Percentiles rank a stretch among this genome's conserved stretches.
phyloP scores from a whole-genome alignment of 2,797 vertebrate genomes.

The Urophycis tenuis region DNA sequence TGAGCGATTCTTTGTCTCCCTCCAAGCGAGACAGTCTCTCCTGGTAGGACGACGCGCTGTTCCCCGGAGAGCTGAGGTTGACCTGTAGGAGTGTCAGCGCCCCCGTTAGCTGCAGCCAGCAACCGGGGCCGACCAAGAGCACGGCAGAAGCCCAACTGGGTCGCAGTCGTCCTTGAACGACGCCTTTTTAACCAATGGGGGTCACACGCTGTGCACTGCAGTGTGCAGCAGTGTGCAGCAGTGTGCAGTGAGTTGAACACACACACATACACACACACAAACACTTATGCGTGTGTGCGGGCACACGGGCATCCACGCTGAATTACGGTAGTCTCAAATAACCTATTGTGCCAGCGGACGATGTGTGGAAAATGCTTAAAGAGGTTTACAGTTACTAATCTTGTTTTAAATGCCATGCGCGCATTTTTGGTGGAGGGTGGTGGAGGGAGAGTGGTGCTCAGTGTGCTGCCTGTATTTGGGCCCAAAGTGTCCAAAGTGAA shows the following conservation, averaged over 20 bases:
- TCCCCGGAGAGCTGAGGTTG: slow-evolving; percentile 71
- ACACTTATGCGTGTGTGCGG: neutral
- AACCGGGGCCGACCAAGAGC: slow-evolving; percentile 22
- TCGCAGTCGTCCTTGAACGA: slow-evolving; percentile 12
- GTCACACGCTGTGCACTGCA: neutral
- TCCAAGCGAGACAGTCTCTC: slow-evolving; percentile 89
- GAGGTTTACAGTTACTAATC: slow-evolving; percentile 49
- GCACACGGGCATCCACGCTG: neutral
- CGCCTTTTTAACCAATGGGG: slow-evolving; percentile 21
- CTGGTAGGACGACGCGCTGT: slow-evolving; percentile 86
- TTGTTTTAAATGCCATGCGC: slow-evolving; percentile 29
- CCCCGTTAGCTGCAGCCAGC: slow-evolving; percentile 31
- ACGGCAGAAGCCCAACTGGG: slow-evolving; percentile 25
- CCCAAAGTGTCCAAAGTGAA: slow-evolving; percentile 19
- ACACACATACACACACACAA: neutral
- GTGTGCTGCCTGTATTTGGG: slow-evolving; percentile 24
- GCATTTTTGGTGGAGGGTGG: slow-evolving; percentile 27
- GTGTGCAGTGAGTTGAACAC: too few species aligned
- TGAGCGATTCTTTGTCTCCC: slow-evolving; percentile 92
- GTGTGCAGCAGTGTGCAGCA: neutral
- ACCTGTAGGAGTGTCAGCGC: slow-evolving; percentile 67
- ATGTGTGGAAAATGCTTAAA: slow-evolving; percentile 27
- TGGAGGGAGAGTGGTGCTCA: slow-evolving; percentile 11
- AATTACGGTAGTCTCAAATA: slow-evolving; percentile 1
- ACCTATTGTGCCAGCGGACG: slow-evolving; percentile 21